These are phyloP conservation scores for Psittacara wagleri DNA, from an alignment of 2,113 vertebrate species.

Conservation along the genomic window DNA sequence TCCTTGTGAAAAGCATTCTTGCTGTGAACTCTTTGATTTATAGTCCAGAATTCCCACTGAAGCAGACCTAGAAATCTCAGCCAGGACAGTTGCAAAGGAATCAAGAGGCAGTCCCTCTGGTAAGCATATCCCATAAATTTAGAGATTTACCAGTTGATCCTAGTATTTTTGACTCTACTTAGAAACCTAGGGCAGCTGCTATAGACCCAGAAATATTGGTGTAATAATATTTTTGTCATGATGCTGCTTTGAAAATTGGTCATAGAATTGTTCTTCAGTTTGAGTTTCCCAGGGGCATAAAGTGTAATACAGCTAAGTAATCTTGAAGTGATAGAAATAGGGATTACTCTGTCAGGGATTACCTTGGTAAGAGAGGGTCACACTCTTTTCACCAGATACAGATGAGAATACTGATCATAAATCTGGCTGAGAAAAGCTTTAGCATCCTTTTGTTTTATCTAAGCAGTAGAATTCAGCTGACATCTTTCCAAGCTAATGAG, in stretches of 20 bases:
- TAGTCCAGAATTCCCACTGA: not conserved
- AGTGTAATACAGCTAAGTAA: not conserved
- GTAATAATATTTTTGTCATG: slow-evolving; percentile 27
- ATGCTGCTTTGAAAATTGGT: slow-evolving; percentile 3
- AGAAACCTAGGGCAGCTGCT: slow-evolving; percentile 13
- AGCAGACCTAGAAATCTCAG: not conserved
- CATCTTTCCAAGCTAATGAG: slow-evolving; percentile 7
- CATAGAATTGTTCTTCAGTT: not conserved
- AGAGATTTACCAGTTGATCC: slow-evolving; percentile 24
- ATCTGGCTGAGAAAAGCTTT: slow-evolving; percentile 16
- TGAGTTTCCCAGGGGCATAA: not conserved
- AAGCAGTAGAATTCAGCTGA: not conserved
- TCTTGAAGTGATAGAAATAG: slow-evolving; percentile 16
- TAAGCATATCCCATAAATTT: slow-evolving; percentile 23
- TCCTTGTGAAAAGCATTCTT: not conserved
- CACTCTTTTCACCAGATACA: not conserved
- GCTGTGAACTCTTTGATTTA: not conserved
- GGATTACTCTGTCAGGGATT: slow-evolving; percentile 39
- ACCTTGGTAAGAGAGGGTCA: not conserved
- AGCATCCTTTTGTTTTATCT: slow-evolving; percentile 17
- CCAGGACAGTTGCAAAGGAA: not conserved
- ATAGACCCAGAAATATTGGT: not conserved
- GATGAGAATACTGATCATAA: slow-evolving; percentile 39
- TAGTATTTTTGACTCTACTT: slow-evolving; percentile 34
- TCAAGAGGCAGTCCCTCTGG: not conserved